phyloP scores from a whole-genome alignment of 2,888 invertebrate genomes.

The Allophyes oxyacanthae region DNA sequence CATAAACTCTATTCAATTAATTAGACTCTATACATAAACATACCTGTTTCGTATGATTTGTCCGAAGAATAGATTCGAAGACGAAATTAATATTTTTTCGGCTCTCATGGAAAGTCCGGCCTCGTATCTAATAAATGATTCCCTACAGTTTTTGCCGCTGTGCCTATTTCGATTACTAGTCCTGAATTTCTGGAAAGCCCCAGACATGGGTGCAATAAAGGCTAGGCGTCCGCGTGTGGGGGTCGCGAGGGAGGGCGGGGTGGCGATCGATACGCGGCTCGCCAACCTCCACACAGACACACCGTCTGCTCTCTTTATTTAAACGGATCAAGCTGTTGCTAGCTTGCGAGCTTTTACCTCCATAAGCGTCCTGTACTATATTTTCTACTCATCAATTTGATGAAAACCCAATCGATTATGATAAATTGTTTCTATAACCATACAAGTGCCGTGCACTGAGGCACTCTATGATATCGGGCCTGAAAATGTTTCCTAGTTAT shows the following conservation, averaged over 20 bases:
- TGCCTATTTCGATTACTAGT: conserved; percentile 18
- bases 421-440: not conserved
- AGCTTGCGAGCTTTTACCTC: conserved; percentile 28
- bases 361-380: not conserved
- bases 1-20: not conserved
- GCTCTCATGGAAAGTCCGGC: not conserved
- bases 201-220: conserved; percentile 70
- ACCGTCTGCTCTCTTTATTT: conserved; percentile 63
- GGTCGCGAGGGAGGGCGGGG: conserved; percentile 48
- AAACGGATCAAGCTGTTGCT: conserved; percentile 58
- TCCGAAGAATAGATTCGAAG: not conserved
- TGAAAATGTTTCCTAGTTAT: conserved; percentile 4
- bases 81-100: not conserved
- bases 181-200: conserved; percentile 65
- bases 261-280: conserved; percentile 66
- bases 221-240: conserved; percentile 57
- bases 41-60: not conserved
- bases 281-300: conserved; percentile 59
- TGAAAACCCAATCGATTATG: conserved; percentile 2
- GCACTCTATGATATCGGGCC: not conserved
- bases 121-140: not conserved
- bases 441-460: too few species aligned
- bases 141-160: not conserved
- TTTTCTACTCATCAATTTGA: not conserved
- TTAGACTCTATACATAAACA: too few species aligned